A percentile compares a stretch with the other conserved stretches of the same genome.
Evolutionary conservation across 2,113 vertebrate species (phyloP).

Genomic region (Scopus umbretta): DNA sequence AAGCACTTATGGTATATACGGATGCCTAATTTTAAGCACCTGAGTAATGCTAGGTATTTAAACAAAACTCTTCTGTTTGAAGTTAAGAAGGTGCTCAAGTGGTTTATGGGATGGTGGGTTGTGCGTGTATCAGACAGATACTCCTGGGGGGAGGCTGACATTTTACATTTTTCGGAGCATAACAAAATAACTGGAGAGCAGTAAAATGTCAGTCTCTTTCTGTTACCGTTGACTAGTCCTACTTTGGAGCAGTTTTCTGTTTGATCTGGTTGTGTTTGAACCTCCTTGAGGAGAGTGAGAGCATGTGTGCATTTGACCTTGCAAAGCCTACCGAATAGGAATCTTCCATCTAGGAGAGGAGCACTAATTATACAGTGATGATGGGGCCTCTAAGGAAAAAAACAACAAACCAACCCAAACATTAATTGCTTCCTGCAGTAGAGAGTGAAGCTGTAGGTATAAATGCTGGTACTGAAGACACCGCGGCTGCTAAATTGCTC

Average conservation of each 20-base stretch:
- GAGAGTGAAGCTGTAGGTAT: neutral
- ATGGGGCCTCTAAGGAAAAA: neutral
- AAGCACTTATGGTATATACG: neutral
- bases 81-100: neutral
- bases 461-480: neutral
- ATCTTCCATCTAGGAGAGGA: neutral
- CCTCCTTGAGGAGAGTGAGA: neutral
- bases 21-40: neutral
- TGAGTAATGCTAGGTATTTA: neutral
- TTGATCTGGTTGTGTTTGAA: neutral
- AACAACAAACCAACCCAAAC: neutral
- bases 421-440: neutral
- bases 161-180: neutral
- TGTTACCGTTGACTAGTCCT: neutral
- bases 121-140: neutral
- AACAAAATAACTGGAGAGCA: neutral
- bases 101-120: neutral
- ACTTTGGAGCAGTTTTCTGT: neutral
- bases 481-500: neutral
- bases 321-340: neutral
- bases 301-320: neutral
- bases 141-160: neutral
- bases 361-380: neutral
- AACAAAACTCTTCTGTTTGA: neutral
- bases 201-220: neutral